Conservation (phyloP, 92 coral and sea anemone species). For the Palythoa grandiflora region DNA sequence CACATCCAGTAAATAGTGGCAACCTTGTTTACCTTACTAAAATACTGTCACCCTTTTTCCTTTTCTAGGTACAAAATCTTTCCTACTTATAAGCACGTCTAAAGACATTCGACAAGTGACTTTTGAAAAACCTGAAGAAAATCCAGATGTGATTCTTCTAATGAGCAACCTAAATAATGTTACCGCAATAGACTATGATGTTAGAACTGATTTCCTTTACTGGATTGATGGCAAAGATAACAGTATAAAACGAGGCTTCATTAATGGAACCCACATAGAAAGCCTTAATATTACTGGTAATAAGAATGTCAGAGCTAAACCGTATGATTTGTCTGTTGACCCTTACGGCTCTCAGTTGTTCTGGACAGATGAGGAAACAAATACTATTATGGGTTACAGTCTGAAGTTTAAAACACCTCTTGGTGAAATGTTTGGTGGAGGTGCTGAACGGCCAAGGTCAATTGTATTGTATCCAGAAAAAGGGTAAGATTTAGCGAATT, state of each 20-base stretch:
- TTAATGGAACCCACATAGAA: slow-evolving; percentile 71
- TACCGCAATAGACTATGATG: slow-evolving; percentile 83
- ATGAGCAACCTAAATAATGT: slow-evolving; percentile 67
- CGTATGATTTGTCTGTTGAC: slow-evolving; percentile 91
- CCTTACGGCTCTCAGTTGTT: slow-evolving; percentile 87
- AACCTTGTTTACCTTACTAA: no score
- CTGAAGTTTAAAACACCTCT: slow-evolving; percentile 61
- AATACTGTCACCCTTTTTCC: neutral
- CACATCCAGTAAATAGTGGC: no score
- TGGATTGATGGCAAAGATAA: slow-evolving; percentile 79
- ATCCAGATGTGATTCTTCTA: slow-evolving; percentile 82
- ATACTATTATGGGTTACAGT: slow-evolving; percentile 88
- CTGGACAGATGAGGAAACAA: slow-evolving; percentile 84
- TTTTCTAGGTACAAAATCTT: slow-evolving; percentile 77
- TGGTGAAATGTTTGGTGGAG: slow-evolving; percentile 63
- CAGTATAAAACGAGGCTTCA: slow-evolving; percentile 68
- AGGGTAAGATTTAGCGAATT: slow-evolving; percentile 72
- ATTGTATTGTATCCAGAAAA: slow-evolving; percentile 87
- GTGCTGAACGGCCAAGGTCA: slow-evolving; percentile 70
- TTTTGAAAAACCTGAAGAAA: slow-evolving; percentile 78
- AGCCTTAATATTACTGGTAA: slow-evolving; percentile 38
- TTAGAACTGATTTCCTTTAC: slow-evolving; percentile 79
- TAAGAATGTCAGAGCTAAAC: slow-evolving; percentile 46
- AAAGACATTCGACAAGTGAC: slow-evolving; percentile 79
- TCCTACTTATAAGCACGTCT: slow-evolving; percentile 85